Conservation (phyloP, 2,888 invertebrate genomes). For the Oligia fasciuncula region DNA sequence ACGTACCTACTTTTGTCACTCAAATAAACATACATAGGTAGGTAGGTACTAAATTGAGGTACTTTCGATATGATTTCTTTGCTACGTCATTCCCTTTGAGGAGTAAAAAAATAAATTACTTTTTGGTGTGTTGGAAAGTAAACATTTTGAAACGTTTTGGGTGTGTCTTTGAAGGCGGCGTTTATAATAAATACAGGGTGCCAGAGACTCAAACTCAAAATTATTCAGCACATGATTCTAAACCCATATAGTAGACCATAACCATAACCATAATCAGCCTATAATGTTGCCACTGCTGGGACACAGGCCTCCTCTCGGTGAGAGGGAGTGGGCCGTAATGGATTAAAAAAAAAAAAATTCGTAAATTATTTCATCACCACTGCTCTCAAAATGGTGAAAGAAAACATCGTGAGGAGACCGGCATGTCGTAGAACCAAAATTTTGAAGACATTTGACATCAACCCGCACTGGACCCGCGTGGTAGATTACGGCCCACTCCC, state of each 20-base stretch:
- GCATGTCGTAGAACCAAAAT: no score
- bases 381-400: no score
- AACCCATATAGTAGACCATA: background rate
- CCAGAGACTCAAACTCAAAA: background rate
- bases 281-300: no score
- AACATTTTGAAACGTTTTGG: conserved; percentile 65
- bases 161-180: conserved; percentile 50
- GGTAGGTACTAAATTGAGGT: background rate
- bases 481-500: background rate
- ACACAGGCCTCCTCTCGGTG: no score
- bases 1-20: background rate
- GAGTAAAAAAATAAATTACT: conserved; percentile 71
- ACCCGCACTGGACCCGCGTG: background rate
- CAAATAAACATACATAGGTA: background rate
- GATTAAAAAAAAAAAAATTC: no score
- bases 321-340: no score
- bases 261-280: no score
- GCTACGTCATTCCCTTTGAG: conserved; percentile 64
- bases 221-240: background rate
- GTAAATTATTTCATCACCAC: no score
- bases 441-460: no score
- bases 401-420: no score
- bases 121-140: conserved; percentile 67
- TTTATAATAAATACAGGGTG: background rate
- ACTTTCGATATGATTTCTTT: conserved; percentile 65